Evolutionary conservation across 2,888 invertebrate species (phyloP).

Genomic region (Atethmia centrago): DNA sequence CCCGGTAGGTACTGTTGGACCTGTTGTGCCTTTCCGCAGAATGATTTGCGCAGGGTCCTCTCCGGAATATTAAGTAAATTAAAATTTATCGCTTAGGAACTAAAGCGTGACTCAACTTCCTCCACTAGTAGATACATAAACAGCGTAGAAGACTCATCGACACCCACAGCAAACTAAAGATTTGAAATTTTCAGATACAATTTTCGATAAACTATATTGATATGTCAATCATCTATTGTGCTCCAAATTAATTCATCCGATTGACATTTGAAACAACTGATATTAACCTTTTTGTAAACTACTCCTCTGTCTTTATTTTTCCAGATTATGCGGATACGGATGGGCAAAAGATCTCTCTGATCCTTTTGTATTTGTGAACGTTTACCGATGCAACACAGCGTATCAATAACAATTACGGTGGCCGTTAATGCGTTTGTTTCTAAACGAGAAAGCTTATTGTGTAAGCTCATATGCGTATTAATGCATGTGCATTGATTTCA

Average conservation of each 20-base stretch:
- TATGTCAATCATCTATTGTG: slow-evolving; percentile 84
- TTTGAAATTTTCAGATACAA: slow-evolving; percentile 56
- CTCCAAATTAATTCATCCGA: slow-evolving; percentile 75
- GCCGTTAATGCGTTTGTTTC: slow-evolving; percentile 60
- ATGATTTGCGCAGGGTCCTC: slow-evolving; percentile 70
- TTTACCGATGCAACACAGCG: slow-evolving; percentile 46
- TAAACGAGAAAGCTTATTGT: slow-evolving; percentile 72
- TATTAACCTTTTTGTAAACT: slow-evolving; percentile 64
- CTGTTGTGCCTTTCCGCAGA: slow-evolving; percentile 70
- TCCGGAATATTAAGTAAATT: slow-evolving; percentile 82
- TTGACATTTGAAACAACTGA: slow-evolving; percentile 82
- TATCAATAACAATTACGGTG: slow-evolving; percentile 68
- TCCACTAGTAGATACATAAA: slow-evolving; percentile 61
- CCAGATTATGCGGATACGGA: slow-evolving; percentile 33
- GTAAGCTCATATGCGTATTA: slow-evolving; percentile 73
- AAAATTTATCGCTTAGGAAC: slow-evolving; percentile 75
- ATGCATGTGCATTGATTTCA: slow-evolving; percentile 78
- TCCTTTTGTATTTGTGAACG: slow-evolving; percentile 25
- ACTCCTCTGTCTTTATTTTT: slow-evolving; percentile 61
- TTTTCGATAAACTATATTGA: slow-evolving; percentile 76
- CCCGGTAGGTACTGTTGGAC: slow-evolving; percentile 49
- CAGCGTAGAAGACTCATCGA: slow-evolving; percentile 71
- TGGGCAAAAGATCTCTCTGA: slow-evolving; percentile 27
- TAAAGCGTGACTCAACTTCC: slow-evolving; percentile 80
- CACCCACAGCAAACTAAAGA: slow-evolving; percentile 71